phyloP scores from a whole-genome alignment of 1,140 invertebrate species.

The Trachelipus rathkii region DNA sequence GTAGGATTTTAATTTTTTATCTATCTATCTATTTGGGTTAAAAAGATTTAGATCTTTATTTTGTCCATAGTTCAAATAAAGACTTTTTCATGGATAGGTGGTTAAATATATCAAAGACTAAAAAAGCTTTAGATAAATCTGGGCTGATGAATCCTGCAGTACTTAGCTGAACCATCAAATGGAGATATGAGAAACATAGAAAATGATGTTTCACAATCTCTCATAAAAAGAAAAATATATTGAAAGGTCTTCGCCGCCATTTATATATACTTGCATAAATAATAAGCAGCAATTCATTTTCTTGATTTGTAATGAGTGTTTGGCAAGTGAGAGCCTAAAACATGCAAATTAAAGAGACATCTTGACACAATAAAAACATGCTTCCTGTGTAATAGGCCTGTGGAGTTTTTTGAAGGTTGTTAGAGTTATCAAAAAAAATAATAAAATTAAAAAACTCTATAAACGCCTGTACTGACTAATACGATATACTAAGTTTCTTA shows the following conservation, averaged over 20 bases:
- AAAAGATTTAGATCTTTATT: no score
- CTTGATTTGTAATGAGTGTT: slow-evolving; percentile 1
- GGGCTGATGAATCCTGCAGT: no score
- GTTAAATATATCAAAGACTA: no score
- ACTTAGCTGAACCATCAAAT: no score
- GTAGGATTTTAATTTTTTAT: no score
- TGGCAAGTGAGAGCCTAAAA: neutral
- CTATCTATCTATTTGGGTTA: no score
- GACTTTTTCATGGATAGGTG: no score
- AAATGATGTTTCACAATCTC: neutral
- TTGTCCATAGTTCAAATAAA: no score
- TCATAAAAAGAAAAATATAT: neutral
- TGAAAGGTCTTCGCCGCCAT: neutral
- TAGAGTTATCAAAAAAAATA: neutral
- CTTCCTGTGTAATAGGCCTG: neutral
- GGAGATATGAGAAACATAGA: no score
- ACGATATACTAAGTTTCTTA: neutral
- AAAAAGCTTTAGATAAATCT: no score
- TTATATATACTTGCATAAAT: neutral
- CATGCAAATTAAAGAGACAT: neutral
- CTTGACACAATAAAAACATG: neutral
- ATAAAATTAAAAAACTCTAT: neutral
- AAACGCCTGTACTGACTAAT: neutral
- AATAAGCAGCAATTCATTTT: neutral
- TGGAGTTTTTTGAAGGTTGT: neutral